Base-by-base conservation (phyloP, 2,113 vertebrate genomes). In the Hyaena hyaena region DNA sequence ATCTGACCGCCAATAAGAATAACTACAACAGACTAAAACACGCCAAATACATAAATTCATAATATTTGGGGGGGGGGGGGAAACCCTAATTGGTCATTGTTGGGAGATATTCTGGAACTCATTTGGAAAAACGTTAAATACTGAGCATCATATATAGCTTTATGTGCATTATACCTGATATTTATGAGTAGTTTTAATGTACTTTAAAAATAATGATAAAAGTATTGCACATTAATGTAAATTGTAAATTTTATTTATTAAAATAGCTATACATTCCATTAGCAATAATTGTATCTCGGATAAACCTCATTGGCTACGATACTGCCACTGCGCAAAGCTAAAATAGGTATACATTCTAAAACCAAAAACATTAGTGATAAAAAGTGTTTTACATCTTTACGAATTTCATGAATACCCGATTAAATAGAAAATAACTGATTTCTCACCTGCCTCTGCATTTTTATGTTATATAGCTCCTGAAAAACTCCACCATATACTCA, bases 91-190 rank as follows among this genome's bases (percentile, higher is more conserved):
- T 65, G 17, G 31, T 82, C 31, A 74, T 11, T n/a, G 19, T 17
- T 65, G 23, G 16, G 73, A 71, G 43, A 90, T 53, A 12, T 12
- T n/a, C 53, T 14, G 17, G 11, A 93, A 79, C 35, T 43, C 86
- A 79, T 84, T 93, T 35, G 90, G 21, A 82, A 86, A 89, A 95
- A 24, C 68, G 65, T 33, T 80, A 48, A 74, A 91, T 68, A 74
- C 0, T 73, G 45, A 91, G 35, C 11, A 65, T 21, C 10, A 79
- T 58, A 96, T 90, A 74, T n/a, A 33, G n/a, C 24, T 73, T 66
- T 95, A 69, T 83, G 14, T 39, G 10, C 14, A 71, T 50, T 45
- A 10, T 43, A 85, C 53, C 71, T 95, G 43, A 74, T 66, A 85
- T 55, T 65, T 93, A 19, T 14, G 17, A 85, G 26, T 8, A 76